Base-by-base conservation (phyloP, 2,113 vertebrate genomes). In the Muntiacus reevesi region DNA sequence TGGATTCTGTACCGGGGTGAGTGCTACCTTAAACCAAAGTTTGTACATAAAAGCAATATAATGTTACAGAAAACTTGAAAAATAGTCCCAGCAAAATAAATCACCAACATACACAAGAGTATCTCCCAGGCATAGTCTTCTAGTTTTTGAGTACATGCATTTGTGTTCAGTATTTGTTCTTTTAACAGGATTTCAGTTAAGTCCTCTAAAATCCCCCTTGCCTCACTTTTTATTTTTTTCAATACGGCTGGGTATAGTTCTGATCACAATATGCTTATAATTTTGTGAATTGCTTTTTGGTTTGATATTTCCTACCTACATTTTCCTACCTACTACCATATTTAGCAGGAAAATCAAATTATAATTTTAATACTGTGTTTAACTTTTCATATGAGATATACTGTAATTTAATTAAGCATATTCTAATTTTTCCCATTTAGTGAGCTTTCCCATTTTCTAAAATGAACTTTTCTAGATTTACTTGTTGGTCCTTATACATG, bases 1-100 rank as follows among this genome's bases (percentile, higher is more conserved):
- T 86, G 84, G 97, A 92, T 62, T 55, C 19, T 14, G 79, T 83
- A 52, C 79, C 57, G 55, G 25, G 90, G 98, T 97, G 89, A 97
- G 97, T 92, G 47, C 25, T n/a, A 27, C 71, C 28, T 40, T 82
- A 64, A 87, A 19, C 10, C 40, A 45, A 95, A 59, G 55, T 43
- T 91, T 55, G 55, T n/a, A 14, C 52, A 54, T 88, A 52, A 94
- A 89, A 62, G 15, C 55, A 52, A 79, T 28, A 36, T 55, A 43
- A 45, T 4, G 4, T n/a, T 74, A 27, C 6, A 92, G 78, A 76
- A 82, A 45, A 16, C 59, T 84, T 89, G 59, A 92, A 93, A 91
- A 85, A 21, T 91, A 60, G 76, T 78, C 12, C 30, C 52, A 76
- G 40, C 14, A 89, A 89, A 96, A 85, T 64, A 89, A 64, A 40